Conservation (phyloP, 2,888 invertebrate genomes). For the Argyresthia albistria region DNA sequence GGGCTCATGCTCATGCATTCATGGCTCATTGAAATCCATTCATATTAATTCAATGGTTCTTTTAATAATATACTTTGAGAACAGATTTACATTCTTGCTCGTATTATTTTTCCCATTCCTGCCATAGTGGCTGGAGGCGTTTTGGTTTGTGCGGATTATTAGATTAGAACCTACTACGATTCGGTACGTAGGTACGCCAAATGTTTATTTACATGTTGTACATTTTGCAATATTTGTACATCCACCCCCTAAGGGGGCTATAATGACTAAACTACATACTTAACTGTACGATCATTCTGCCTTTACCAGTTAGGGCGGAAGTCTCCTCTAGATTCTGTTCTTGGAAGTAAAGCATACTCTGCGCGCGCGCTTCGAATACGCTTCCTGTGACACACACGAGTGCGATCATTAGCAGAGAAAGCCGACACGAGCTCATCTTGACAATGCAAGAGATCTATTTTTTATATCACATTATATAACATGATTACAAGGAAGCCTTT, state of each 20-base stretch:
- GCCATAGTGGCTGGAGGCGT: too few relatives aligned
- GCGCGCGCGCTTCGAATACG: neutral
- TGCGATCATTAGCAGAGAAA: constrained; percentile 22
- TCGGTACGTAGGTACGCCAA: too few relatives aligned
- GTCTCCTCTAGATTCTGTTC: neutral
- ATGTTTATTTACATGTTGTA: too few relatives aligned
- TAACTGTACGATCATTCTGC: neutral
- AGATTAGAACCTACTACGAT: too few relatives aligned
- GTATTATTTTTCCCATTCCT: too few relatives aligned
- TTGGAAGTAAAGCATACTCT: neutral
- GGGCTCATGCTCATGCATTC: too few relatives aligned
- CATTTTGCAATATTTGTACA: too few relatives aligned
- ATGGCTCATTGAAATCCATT: constrained; percentile 39
- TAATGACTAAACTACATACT: neutral
- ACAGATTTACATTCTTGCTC: too few relatives aligned
- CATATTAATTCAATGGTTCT: constrained; percentile 24
- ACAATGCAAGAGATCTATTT: constrained; percentile 2
- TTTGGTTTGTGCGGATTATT: too few relatives aligned
- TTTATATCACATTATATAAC: constrained; percentile 2
- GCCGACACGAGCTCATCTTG: constrained; percentile 11
- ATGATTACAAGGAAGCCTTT: neutral
- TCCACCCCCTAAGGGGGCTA: too few relatives aligned
- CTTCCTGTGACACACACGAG: neutral
- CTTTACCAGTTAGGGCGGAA: neutral
- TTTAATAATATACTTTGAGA: neutral